Percentiles rank a stretch among this genome's conserved stretches.
Conservation (phyloP, 2,797 vertebrate genomes). For the Eupleurogrammus muticus region DNA sequence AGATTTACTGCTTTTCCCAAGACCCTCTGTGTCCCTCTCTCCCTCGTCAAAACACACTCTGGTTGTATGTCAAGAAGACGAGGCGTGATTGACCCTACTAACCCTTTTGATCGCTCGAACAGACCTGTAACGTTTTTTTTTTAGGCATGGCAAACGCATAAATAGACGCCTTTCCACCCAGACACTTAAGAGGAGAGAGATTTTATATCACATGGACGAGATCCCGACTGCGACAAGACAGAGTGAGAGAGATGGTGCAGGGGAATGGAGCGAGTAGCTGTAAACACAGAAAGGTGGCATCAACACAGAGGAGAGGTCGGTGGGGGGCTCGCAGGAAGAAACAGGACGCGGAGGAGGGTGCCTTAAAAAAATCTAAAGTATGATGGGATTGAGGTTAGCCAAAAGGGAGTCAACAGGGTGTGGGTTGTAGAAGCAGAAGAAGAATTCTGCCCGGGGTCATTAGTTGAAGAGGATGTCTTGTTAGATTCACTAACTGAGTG, state of each 20-base stretch:
- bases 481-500: slow-evolving; percentile 35
- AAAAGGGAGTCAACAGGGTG: slow-evolving; percentile 31
- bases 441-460: slow-evolving; percentile 29
- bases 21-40: neutral
- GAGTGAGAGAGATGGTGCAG: neutral
- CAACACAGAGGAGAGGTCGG: slow-evolving; percentile 34
- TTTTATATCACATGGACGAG: slow-evolving; percentile 50
- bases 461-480: slow-evolving; percentile 44
- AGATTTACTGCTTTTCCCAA: neutral
- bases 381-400: slow-evolving; percentile 11
- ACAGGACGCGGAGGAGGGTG: slow-evolving; percentile 20
- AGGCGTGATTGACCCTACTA: neutral
- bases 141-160: no score
- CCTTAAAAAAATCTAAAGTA: slow-evolving; percentile 10
- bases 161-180: slow-evolving; percentile 21
- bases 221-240: slow-evolving; percentile 26
- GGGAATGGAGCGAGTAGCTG: neutral
- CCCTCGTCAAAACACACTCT: slow-evolving; percentile 2
- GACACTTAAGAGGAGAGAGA: slow-evolving; percentile 37
- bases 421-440: neutral
- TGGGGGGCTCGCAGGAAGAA: slow-evolving; percentile 15
- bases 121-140: slow-evolving; percentile 17
- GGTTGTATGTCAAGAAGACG: slow-evolving; percentile 4
- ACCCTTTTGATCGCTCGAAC: neutral
- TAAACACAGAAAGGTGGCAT: slow-evolving; percentile 9